phyloP scores from a whole-genome alignment of 2,797 vertebrate genomes.

The Poeciliopsis paucimaculata region DNA sequence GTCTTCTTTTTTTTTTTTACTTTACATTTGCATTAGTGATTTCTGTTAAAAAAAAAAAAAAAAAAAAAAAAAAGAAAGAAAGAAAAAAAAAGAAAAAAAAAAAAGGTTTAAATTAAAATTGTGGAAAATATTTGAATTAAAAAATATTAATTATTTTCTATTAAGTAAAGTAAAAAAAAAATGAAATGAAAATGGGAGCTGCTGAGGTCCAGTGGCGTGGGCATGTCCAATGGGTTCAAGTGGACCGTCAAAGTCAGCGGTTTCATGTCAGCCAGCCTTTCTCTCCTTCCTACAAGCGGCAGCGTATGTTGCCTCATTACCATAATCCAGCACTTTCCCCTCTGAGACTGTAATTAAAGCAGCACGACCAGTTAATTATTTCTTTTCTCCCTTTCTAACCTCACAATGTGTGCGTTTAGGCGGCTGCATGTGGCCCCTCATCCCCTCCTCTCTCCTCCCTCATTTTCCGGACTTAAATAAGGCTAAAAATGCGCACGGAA shows the following conservation, averaged over 20 bases:
- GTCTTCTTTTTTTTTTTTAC: background rate
- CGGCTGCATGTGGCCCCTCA: conserved; percentile 25
- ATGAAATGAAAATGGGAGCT: background rate
- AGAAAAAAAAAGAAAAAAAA: no score
- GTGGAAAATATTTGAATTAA: background rate
- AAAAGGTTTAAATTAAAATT: background rate
- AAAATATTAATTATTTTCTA: background rate
- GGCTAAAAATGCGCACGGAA: conserved; percentile 3
- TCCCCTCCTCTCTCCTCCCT: conserved; percentile 7
- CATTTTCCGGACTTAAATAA: background rate
- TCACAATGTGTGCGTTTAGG: conserved; percentile 76
- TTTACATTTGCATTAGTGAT: background rate
- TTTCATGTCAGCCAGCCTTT: conserved; percentile 85
- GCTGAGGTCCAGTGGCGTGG: conserved; percentile 58
- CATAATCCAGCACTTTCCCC: conserved; percentile 95
- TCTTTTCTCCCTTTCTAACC: conserved; percentile 70
- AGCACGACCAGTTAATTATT: conserved; percentile 90
- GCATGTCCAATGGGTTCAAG: conserved; percentile 81
- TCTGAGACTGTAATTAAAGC: conserved; percentile 96
- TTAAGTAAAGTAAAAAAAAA: background rate
- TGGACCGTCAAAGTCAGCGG: conserved; percentile 85
- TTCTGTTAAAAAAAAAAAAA: background rate
- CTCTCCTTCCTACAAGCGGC: conserved; percentile 83
- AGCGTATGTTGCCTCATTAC: conserved; percentile 90
- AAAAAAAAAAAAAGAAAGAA: no score